Base-by-base conservation (phyloP, 2,113 vertebrate species). In the Theristicus caerulescens region DNA sequence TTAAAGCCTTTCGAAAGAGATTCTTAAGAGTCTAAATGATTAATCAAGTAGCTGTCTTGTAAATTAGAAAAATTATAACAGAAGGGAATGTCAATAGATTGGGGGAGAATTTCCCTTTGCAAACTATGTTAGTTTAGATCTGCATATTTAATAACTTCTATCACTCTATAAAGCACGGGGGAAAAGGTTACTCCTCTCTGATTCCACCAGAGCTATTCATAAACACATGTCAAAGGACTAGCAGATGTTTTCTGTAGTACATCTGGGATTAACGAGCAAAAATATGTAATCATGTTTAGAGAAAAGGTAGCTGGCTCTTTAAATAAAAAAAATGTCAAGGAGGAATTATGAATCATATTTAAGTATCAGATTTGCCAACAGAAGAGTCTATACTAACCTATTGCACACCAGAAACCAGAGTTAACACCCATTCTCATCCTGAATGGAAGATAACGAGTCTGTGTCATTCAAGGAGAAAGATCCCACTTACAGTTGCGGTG, bases 291-390 rank as follows among this genome's bases (percentile, higher is more conserved):
- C 34, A 3, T 20, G 19, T 20, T 62, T 59, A 82, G 54, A n/a
- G 32, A 73, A 94, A 72, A 85, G 78, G 78, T 91, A 80, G 62
- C 40, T 85, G 54, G 49, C 70, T 88, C 84, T 88, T 96, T 93
- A 96, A 94, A 88, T 32, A 58, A 51, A 71, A n/a, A 83, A 66
- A 57, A 27, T 47, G 51, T 24, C 65, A 61, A 72, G 29, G 7
- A 82, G 54, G 84, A 87, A 91, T 65, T 76, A 91, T 77, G 92
- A 95, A 54, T 93, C 90, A 85, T 69, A 59, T 59, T 62, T 54
- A 54, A 59, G 27, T 73, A 85, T 61, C 67, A 76, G 22, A 78
- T 87, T 65, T 94, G 73, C 87, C 90, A 82, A 49, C 0, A 82
- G 47, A 62, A 64, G 22, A 79, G 46, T 4, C 87, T 69, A 31